phyloP scores from a whole-genome alignment of 2,888 invertebrate genomes.

The Apodemia duryi region DNA sequence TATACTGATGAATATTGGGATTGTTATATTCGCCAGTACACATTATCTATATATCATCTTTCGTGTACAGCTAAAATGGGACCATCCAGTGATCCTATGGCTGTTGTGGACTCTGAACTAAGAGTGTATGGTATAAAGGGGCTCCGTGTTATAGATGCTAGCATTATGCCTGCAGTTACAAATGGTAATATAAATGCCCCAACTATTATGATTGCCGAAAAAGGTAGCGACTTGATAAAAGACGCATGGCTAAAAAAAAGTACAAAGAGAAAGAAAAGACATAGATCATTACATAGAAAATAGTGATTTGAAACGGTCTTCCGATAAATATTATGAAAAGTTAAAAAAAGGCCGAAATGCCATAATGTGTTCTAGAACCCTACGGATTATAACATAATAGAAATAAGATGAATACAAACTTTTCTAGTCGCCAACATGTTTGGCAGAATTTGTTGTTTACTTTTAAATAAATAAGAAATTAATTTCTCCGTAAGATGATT shows the following conservation, averaged over 20 bases:
- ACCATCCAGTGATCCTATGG: conserved; percentile 85
- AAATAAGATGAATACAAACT: conserved; percentile 12
- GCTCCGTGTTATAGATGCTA: conserved; percentile 90
- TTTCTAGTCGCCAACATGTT: conserved; percentile 24
- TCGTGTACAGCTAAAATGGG: conserved; percentile 94
- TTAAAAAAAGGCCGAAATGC: conserved; percentile 12
- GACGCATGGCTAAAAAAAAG: conserved; percentile 77
- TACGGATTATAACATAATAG: background rate
- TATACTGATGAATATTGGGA: conserved; percentile 94
- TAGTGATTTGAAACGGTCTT: conserved; percentile 36
- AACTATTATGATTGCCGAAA: conserved; percentile 92
- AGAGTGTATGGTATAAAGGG: conserved; percentile 88
- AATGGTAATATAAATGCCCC: conserved; percentile 94
- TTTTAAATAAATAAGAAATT: background rate
- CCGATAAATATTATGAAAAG: background rate
- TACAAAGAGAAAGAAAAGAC: conserved; percentile 42
- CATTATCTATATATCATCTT: conserved; percentile 92
- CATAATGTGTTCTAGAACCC: background rate
- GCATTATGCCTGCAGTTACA: conserved; percentile 92
- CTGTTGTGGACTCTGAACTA: conserved; percentile 89
- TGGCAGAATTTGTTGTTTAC: conserved; percentile 14
- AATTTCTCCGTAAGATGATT: background rate
- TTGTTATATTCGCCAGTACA: conserved; percentile 89
- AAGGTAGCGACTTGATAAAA: conserved; percentile 90
- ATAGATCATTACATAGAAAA: conserved; percentile 27